phyloP scores from a whole-genome alignment of 1,140 invertebrate genomes.

The Ceratitis capitata region DNA sequence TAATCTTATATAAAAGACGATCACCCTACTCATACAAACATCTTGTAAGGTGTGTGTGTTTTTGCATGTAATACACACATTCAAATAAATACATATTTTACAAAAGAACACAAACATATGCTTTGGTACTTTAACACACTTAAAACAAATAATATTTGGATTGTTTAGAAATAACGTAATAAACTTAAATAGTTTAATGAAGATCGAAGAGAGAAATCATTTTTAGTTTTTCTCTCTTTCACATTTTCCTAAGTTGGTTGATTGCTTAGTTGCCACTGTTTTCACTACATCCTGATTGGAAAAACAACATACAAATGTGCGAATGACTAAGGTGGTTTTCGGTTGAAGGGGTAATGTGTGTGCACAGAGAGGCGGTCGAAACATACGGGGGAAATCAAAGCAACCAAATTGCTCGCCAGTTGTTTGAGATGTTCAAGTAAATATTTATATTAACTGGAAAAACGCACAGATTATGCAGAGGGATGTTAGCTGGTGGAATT shows the following conservation, averaged over 20 bases:
- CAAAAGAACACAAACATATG: not conserved
- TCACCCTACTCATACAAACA: not conserved
- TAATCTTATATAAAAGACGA: too few relatives aligned
- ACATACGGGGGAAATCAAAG: not conserved
- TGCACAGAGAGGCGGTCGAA: not conserved
- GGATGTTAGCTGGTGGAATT: not conserved
- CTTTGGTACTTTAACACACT: conserved; percentile 1
- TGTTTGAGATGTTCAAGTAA: conserved; percentile 36
- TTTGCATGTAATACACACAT: too few relatives aligned
- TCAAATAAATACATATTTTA: too few relatives aligned
- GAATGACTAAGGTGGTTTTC: not conserved
- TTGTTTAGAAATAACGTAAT: conserved; percentile 25
- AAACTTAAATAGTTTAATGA: conserved; percentile 21
- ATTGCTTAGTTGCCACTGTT: not conserved
- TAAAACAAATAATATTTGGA: not conserved
- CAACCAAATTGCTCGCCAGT: conserved; percentile 32
- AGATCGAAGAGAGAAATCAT: not conserved
- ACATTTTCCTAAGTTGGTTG: too few relatives aligned
- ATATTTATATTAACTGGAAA: conserved; percentile 40
- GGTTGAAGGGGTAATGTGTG: not conserved
- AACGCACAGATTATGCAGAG: not conserved
- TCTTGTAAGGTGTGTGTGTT: not conserved
- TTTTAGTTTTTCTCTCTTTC: not conserved
- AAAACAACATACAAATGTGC: conserved; percentile 19
- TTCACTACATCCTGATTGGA: not conserved